Base-by-base conservation (phyloP, 1,140 invertebrate species). In the Lepidurus couesii region DNA sequence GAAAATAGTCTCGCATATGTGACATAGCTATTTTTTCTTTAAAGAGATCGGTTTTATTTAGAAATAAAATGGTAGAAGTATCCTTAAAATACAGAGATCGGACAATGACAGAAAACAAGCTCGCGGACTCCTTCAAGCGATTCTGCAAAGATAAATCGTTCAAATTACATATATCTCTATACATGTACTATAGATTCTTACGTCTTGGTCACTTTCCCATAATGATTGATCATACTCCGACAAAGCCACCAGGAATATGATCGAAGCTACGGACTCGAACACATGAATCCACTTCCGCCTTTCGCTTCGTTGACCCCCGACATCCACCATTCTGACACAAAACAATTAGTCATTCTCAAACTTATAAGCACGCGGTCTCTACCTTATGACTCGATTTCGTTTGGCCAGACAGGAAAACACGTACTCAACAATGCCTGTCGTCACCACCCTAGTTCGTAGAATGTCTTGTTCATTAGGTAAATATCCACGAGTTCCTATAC, bases 381-480 rank as follows among this genome's bases (percentile, higher is more conserved):
- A 75, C 42, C 74, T 75, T 75, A 13, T 24, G 42, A 34, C 13
- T 24, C 11, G 11, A 75, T 24, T 34, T 34, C 34, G 34, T 34
- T 34, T 34, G 34, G 2, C 34, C 34, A 34, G 3, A 34, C 34
- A 34, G 34, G 34, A 34, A 34, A 34, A 34, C 34, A 34, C 34
- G 34, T 34, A 34, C 34, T 34, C 34, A 34, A 34, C 34, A 34
- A 34, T 34, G 3, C 34, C 34, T 34, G 34, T 34, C 34, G 34
- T 34, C 74, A 75, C 16, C 1, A 16, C 2, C 11, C 74, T 75
- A 34, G 24, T 75, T 34, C 74, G 24, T 97, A 86, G 93, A 87
- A 98, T 98, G 87, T 98, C 96, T 89, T 98, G 96, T 86, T 98
- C 93, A 78, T 95, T 95, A 45, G 96, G 96, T 84, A 98, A 89